Conservation (phyloP, 2,113 vertebrate genomes). For the Sarotherodon lohbergeri region DNA sequence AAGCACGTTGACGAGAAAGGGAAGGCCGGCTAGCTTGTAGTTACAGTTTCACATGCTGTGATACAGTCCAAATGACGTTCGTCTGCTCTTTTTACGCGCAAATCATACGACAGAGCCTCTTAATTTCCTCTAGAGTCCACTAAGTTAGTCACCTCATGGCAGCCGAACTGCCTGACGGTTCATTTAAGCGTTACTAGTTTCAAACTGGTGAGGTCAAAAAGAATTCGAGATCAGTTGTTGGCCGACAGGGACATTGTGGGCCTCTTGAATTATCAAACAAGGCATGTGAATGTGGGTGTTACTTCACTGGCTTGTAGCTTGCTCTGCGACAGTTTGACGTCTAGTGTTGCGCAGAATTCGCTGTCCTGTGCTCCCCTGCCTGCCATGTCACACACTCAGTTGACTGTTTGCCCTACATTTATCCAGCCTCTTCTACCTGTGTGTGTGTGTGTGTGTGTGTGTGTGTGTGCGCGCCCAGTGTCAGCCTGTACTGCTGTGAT, state of each 20-base stretch:
- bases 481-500: constrained; percentile 4
- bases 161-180: neutral
- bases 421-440: constrained; percentile 14
- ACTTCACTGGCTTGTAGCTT: neutral
- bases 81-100: neutral
- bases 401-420: constrained; percentile 52
- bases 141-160: neutral
- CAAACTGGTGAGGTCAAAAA: neutral
- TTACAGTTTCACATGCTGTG: neutral
- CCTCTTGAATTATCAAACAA: neutral
- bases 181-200: neutral
- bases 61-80: neutral
- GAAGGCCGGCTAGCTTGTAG: constrained; percentile 2
- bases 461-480: neutral
- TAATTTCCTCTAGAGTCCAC: neutral
- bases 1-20: constrained; percentile 30
- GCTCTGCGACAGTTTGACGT: constrained; percentile 16
- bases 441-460: neutral
- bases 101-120: neutral
- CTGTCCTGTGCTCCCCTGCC: constrained; percentile 24
- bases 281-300: neutral
- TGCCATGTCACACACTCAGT: constrained; percentile 41
- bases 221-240: neutral
- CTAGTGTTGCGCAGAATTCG: constrained; percentile 26
- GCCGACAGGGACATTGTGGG: neutral